phyloP scores from a whole-genome alignment of 2,888 invertebrate species.

The Platerodrilus igneus region DNA sequence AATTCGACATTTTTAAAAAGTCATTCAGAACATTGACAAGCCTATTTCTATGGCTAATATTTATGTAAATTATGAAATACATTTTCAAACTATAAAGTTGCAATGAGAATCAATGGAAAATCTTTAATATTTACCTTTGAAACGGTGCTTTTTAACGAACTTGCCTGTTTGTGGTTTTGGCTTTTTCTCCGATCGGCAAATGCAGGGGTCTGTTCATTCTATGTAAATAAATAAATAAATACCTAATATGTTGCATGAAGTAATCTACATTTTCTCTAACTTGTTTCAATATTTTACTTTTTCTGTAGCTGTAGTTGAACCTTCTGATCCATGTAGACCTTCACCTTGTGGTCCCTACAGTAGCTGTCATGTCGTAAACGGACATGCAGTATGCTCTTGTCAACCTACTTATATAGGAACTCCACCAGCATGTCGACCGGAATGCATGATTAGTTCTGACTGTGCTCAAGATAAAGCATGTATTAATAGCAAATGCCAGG shows the following conservation, averaged over 20 bases:
- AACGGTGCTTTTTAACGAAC: too few relatives aligned
- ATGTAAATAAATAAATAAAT: slow-evolving; percentile 9
- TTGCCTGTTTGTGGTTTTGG: too few relatives aligned
- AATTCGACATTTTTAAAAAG: too few relatives aligned
- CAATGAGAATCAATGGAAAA: too few relatives aligned
- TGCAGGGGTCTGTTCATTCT: too few relatives aligned
- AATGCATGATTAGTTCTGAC: slow-evolving; percentile 79
- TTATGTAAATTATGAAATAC: too few relatives aligned
- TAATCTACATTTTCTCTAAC: slow-evolving; percentile 7
- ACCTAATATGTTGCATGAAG: slow-evolving; percentile 5
- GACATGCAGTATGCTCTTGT: slow-evolving; percentile 78
- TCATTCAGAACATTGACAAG: too few relatives aligned
- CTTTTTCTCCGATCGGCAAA: too few relatives aligned
- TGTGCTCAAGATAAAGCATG: slow-evolving; percentile 78
- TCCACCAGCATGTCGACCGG: slow-evolving; percentile 71
- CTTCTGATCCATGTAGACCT: slow-evolving; percentile 57
- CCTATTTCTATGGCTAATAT: too few relatives aligned
- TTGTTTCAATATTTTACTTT: slow-evolving; percentile 16
- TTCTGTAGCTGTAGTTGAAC: slow-evolving; percentile 33
- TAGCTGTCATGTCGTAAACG: slow-evolving; percentile 66
- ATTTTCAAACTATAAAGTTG: too few relatives aligned
- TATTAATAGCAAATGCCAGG: slow-evolving; percentile 71
- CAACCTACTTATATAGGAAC: slow-evolving; percentile 72
- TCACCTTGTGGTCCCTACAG: slow-evolving; percentile 80
- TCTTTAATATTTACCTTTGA: too few relatives aligned